phyloP scores from a whole-genome alignment of 2,888 invertebrate genomes.

The Biston betularia region DNA sequence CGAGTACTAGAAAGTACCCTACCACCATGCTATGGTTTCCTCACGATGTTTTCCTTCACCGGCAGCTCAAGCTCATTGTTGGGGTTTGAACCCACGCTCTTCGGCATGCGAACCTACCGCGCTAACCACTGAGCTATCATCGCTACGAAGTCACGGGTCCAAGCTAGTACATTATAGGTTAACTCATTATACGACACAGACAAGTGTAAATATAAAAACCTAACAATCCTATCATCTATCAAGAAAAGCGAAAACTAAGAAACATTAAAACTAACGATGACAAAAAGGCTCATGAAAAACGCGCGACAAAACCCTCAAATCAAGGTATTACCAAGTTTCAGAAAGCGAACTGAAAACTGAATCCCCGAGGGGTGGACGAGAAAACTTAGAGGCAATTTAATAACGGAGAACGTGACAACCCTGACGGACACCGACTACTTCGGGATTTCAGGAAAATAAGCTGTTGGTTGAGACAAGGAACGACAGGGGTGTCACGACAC shows the following conservation, averaged over 20 bases:
- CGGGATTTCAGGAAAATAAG: conserved; percentile 25
- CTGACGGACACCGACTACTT: conserved; percentile 21
- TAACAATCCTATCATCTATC: background rate
- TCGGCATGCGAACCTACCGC: too few species aligned
- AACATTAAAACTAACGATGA: conserved; percentile 10
- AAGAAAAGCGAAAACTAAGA: background rate
- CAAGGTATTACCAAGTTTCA: conserved; percentile 14
- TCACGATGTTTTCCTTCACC: too few species aligned
- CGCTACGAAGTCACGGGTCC: too few species aligned
- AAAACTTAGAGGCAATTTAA: conserved; percentile 80
- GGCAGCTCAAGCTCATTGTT: too few species aligned
- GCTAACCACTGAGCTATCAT: too few species aligned
- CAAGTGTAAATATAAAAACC: background rate
- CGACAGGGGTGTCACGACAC: conserved; percentile 10
- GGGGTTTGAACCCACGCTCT: too few species aligned
- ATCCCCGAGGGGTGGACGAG: conserved; percentile 61
- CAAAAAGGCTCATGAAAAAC: conserved; percentile 13
- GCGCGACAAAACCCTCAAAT: conserved; percentile 22
- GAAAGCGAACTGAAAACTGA: conserved; percentile 7
- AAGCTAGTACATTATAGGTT: too few species aligned
- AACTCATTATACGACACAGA: too few species aligned
- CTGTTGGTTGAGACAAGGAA: conserved; percentile 13
- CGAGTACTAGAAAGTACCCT: too few species aligned
- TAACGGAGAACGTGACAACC: conserved; percentile 60
- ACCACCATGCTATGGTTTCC: too few species aligned